Base-by-base conservation (phyloP, 2,113 vertebrate species). In the Zapornia atra region DNA sequence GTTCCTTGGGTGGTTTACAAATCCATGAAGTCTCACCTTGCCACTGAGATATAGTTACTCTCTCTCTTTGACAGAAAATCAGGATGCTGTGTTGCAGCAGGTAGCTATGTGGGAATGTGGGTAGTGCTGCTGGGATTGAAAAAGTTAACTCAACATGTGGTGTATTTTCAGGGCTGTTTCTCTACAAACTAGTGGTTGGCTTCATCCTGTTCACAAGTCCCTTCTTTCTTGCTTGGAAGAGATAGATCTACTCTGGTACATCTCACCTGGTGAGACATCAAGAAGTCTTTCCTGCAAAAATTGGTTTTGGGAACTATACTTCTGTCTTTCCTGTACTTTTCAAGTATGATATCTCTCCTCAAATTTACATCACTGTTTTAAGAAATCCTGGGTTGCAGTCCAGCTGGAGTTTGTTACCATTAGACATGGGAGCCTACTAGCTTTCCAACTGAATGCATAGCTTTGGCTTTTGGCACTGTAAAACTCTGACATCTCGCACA, bases 401-500 rank as follows among this genome's bases (percentile, higher is more conserved):
- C 93, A 90, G 75, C 94, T 95, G 95, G 87, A 96, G 36, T 82
- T 91, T 77, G 92, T 93, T 90, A 63, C 46, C 82, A 70, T 95
- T 86, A 87, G 90, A 82, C 75, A 76, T 76, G 79, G 71, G 25
- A 76, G 54, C 82, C 78, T 89, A 44, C 40, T 76, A 29, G 78
- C 59, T 96, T 97, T 97, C 87, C 90, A 88, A 5, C 51, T 94
- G 91, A 89, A 90, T 73, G 87, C 66, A 12, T 90, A 73, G 85
- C 85, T 91, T 82, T 93, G 93, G 87, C 94, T 95, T 91, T 91
- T 96, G 92, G 94, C 90, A 51, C 66, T 73, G 93, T 85, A 40
- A 63, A 94, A 59, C 90, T 75, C 89, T 94, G 92, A 94, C 75
- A 91, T 91, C 66, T 91, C 4, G 2, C 79, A 77, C 79, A 44